These are phyloP conservation scores for Thalpophila matura DNA, from an alignment of 2,888 invertebrate species.

Conservation along the genomic window DNA sequence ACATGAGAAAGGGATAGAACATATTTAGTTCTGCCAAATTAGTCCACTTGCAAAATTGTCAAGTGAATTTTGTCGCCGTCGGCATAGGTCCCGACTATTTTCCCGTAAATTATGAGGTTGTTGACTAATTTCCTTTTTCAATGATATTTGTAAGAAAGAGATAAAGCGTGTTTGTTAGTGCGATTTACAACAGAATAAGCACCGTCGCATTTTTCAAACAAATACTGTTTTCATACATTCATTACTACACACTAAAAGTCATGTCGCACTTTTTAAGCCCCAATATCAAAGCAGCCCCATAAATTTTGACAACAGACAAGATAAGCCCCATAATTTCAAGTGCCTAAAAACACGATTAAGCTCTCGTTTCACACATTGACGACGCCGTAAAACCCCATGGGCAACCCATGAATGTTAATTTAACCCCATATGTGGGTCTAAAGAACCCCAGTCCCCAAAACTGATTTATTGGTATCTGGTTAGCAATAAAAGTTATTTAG, in stretches of 20 bases:
- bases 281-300: conserved; percentile 33
- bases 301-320: conserved; percentile 41
- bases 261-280: conserved; percentile 24
- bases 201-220: background rate
- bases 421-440: conserved; percentile 65
- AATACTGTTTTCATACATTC: conserved; percentile 17
- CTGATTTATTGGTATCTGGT: conserved; percentile 71
- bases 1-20: no score
- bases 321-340: conserved; percentile 52
- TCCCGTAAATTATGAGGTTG: no score
- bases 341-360: conserved; percentile 63
- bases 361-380: conserved; percentile 75
- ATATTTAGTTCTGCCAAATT: no score
- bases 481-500: conserved; percentile 74
- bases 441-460: conserved; percentile 61
- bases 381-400: conserved; percentile 65
- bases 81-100: no score
- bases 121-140: no score
- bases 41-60: no score
- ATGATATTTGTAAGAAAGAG: no score
- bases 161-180: no score
- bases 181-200: no score
- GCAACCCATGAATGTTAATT: conserved; percentile 72
- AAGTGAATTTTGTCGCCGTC: no score
- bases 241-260: conserved; percentile 24